phyloP scores from a whole-genome alignment of 2,113 vertebrate genomes.

The Odocoileus hemionus region DNA sequence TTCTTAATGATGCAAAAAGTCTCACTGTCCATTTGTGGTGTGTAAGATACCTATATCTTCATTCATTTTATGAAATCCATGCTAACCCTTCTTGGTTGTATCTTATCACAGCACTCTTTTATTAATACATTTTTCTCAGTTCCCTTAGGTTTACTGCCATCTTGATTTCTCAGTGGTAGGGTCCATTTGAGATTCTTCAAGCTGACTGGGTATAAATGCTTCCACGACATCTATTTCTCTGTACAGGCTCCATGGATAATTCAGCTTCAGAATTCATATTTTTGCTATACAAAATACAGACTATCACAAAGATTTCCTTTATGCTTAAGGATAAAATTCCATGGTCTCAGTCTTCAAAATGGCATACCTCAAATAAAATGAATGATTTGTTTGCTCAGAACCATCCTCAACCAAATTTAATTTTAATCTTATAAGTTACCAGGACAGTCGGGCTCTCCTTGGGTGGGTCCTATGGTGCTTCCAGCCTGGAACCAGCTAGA shows the following conservation, averaged over 20 bases:
- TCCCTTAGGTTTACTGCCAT: slow-evolving; percentile 85
- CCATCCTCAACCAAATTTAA: not conserved
- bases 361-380: not conserved
- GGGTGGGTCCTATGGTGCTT: accelerated
- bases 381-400: not conserved
- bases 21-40: slow-evolving; percentile 76
- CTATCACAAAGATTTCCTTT: not conserved
- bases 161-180: slow-evolving; percentile 84
- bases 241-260: not conserved
- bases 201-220: slow-evolving; percentile 81
- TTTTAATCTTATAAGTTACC: not conserved
- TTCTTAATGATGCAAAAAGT: slow-evolving; percentile 61
- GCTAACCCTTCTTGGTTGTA: slow-evolving; percentile 80
- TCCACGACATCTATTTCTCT: not conserved
- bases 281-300: not conserved
- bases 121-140: slow-evolving; percentile 83
- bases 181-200: slow-evolving; percentile 83
- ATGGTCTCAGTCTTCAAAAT: not conserved
- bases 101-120: slow-evolving; percentile 79
- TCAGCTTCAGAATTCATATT: not conserved
- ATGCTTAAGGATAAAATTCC: not conserved
- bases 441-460: not conserved
- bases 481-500: not conserved
- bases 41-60: slow-evolving; percentile 80
- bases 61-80: slow-evolving; percentile 80